Conservation (phyloP, 2,113 vertebrate species). For the Formicarius rufipectus region DNA sequence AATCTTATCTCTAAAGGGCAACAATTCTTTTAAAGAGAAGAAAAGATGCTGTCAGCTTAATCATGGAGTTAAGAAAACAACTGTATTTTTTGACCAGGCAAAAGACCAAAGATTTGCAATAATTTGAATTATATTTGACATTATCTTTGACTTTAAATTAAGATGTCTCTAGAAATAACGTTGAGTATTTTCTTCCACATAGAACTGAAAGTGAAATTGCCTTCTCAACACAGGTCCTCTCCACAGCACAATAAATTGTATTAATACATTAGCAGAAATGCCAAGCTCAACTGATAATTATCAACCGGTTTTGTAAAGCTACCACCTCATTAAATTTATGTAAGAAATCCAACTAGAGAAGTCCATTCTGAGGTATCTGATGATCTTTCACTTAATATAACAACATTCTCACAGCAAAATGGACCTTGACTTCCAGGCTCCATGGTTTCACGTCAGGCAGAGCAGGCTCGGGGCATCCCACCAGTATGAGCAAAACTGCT, state of each 20-base stretch:
- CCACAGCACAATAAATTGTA: slow-evolving; percentile 13
- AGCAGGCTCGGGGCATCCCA: not conserved
- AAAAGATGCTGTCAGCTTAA: not conserved
- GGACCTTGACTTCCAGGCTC: not conserved
- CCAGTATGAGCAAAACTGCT: not conserved
- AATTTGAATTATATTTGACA: not conserved
- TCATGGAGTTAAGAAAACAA: not conserved
- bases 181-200: not conserved
- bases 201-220: slow-evolving; percentile 14
- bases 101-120: not conserved
- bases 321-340: slow-evolving; percentile 45
- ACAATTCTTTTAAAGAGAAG: not conserved
- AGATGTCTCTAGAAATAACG: not conserved
- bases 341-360: not conserved
- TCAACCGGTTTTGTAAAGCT: slow-evolving; percentile 11
- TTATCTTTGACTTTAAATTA: slow-evolving; percentile 34
- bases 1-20: not conserved
- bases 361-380: slow-evolving; percentile 3
- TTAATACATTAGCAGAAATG: slow-evolving; percentile 43
- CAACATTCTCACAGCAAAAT: not conserved
- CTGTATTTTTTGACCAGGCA: not conserved
- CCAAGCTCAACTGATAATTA: slow-evolving; percentile 51
- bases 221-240: not conserved
- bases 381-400: not conserved
- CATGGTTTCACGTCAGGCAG: not conserved